A percentile compares a stretch with the other conserved stretches of the same genome.
phyloP scores from a whole-genome alignment of 92 coral and sea anemone genomes.

The Scolanthus callimorphus region DNA sequence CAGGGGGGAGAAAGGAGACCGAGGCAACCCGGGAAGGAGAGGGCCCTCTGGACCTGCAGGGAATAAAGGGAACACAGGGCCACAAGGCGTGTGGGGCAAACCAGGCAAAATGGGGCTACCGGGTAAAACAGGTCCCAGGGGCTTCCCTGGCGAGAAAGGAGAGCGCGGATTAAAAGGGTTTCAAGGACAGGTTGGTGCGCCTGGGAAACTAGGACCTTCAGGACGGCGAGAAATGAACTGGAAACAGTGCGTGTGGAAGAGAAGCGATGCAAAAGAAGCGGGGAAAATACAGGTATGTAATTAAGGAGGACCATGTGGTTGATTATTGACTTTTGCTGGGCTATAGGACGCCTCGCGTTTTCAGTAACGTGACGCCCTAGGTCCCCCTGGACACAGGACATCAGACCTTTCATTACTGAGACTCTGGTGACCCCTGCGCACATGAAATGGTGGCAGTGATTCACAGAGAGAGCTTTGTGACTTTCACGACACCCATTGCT shows the following conservation, averaged over 20 bases:
- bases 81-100: constrained; percentile 9
- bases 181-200: background rate
- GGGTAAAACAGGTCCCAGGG: constrained; percentile 18
- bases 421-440: no score
- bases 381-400: no score
- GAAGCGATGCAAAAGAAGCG: constrained; percentile 4
- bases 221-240: background rate
- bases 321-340: no score
- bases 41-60: constrained; percentile 20
- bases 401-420: no score
- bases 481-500: no score
- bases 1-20: constrained; percentile 14
- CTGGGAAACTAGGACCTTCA: background rate
- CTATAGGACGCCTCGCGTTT: no score
- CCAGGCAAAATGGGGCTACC: constrained; percentile 9
- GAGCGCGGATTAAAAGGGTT: background rate
- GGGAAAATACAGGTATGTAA: constrained; percentile 10
- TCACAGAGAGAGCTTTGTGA: no score
- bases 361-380: no score
- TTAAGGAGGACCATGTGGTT: no score
- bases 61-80: constrained; percentile 7
- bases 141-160: constrained; percentile 18
- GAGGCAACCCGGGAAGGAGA: constrained; percentile 14
- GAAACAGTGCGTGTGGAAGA: constrained; percentile 32
- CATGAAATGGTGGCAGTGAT: no score